Base-by-base conservation (phyloP, 2,888 invertebrate species). In the Quadriops clusia region DNA sequence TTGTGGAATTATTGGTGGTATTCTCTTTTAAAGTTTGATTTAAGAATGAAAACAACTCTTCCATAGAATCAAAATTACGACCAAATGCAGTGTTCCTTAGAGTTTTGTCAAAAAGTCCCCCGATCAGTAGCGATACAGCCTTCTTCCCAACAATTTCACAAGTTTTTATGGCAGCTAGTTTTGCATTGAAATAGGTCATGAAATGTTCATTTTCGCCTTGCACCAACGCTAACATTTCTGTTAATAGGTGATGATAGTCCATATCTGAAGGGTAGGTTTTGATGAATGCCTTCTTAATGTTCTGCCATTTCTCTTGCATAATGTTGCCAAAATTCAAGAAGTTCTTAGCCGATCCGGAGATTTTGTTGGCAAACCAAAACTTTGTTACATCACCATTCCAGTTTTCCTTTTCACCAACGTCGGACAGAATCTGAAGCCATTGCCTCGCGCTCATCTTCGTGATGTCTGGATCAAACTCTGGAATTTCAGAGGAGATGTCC, bases 81-180 rank as follows among this genome's bases (percentile, higher is more conserved):
- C 34, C 32, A 5, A 32, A 37, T 15, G 37, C 37, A 4, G 17
- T 30, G 9, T 15, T 20, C 18, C 34, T 37, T 15, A 34, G n/a
- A 8, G 29, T 17, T 5, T 14, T 14, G 17, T 37, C 32, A 12
- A 24, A 23, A n/a, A 49, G 24, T n/a, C 49, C 49, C 14, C 40
- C 43, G 30, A 48, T 47, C 15, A 49, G 32, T 24, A 47, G 48
- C n/a, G 49, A 48, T 13, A 49, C 46, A 9, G 49, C 47, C 24
- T 41, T 43, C 13, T 41, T 29, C 10, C 46, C 47, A 5, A 33
- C 32, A 12, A 47, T 45, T 8, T 40, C 42, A 18, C 45, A 43
- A 5, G 39, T 36, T 23, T 42, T 40, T 26, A 47, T 33, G 8
- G 46, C 35, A 23, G 41, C 42, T 7, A 42, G 42, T 33, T 49